Evolutionary conservation across 1,140 invertebrate genomes (phyloP).

Genomic region (Sipha flava): DNA sequence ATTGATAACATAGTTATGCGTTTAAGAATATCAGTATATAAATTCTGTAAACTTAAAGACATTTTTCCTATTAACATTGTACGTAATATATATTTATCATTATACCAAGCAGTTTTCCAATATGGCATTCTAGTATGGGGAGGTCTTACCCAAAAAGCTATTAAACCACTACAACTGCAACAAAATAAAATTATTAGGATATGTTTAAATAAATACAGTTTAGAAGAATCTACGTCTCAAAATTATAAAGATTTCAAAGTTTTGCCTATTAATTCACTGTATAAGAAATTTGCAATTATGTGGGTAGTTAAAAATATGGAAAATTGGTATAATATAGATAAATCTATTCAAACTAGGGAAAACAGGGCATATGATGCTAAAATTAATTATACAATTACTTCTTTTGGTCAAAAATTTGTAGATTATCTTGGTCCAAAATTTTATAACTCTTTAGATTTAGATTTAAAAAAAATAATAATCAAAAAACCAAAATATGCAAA

Average conservation of each 20-base stretch:
- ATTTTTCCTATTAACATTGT: not conserved
- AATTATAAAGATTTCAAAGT: not conserved
- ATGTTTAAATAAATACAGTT: not conserved
- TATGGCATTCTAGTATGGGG: not conserved
- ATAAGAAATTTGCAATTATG: not conserved
- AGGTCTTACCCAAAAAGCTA: too few relatives aligned
- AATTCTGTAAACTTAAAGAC: not conserved
- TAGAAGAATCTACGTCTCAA: not conserved
- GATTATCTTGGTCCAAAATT: too few relatives aligned
- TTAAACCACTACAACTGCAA: not conserved
- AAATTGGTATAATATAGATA: too few relatives aligned
- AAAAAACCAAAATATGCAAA: too few relatives aligned
- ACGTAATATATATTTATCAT: not conserved
- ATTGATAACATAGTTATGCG: not conserved
- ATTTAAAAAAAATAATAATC: too few relatives aligned
- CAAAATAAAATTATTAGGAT: too few relatives aligned
- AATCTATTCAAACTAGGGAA: too few relatives aligned
- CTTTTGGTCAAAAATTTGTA: too few relatives aligned
- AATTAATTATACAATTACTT: too few relatives aligned
- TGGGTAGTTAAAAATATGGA: not conserved
- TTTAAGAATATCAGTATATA: not conserved
- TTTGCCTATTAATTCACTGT: not conserved
- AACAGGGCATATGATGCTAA: too few relatives aligned
- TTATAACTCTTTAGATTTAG: too few relatives aligned
- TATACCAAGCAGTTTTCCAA: not conserved